These are phyloP conservation scores for Caenorhabditis plicata DNA, from an alignment of 2,888 invertebrate species.

Conservation along the genomic window DNA sequence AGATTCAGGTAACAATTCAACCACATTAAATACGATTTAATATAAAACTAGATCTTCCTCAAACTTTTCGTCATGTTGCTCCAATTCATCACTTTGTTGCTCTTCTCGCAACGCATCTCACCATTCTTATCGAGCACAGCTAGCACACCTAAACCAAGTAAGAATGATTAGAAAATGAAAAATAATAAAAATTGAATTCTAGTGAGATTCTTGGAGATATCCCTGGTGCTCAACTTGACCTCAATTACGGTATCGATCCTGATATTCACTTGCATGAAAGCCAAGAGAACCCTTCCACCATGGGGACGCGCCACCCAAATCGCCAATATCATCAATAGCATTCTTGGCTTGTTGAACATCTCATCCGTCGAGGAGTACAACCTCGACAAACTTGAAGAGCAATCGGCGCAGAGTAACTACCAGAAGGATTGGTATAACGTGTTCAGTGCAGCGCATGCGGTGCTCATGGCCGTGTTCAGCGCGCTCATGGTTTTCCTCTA, in stretches of 20 bases:
- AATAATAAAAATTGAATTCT: slow-evolving; percentile 13
- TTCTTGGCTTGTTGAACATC: slow-evolving; percentile 59
- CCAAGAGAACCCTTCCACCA: slow-evolving; percentile 57
- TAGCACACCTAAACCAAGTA: slow-evolving; percentile 58
- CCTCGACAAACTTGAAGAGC: slow-evolving; percentile 53
- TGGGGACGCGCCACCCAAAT: slow-evolving; percentile 55
- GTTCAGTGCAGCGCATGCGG: slow-evolving; percentile 60
- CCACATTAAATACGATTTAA: neutral
- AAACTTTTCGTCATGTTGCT: slow-evolving; percentile 61
- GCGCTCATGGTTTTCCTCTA: slow-evolving; percentile 55
- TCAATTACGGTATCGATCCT: slow-evolving; percentile 54
- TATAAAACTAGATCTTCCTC: slow-evolving; percentile 43
- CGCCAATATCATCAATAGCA: slow-evolving; percentile 56
- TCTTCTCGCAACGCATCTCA: slow-evolving; percentile 60
- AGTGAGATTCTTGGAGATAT: slow-evolving; percentile 63
- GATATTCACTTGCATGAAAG: slow-evolving; percentile 47
- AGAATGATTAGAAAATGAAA: slow-evolving; percentile 6
- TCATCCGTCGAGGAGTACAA: slow-evolving; percentile 48
- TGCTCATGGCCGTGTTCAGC: slow-evolving; percentile 48
- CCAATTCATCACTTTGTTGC: slow-evolving; percentile 61
- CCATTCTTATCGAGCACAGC: slow-evolving; percentile 58
- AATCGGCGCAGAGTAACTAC: slow-evolving; percentile 29
- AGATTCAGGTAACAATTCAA: slow-evolving; percentile 24
- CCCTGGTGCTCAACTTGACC: slow-evolving; percentile 57
- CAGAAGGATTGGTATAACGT: slow-evolving; percentile 58